Evolutionary conservation across 2,797 vertebrate species (phyloP), one percentile per base, ranked within the genome.

Genomic region (Tangara arthus): DNA sequence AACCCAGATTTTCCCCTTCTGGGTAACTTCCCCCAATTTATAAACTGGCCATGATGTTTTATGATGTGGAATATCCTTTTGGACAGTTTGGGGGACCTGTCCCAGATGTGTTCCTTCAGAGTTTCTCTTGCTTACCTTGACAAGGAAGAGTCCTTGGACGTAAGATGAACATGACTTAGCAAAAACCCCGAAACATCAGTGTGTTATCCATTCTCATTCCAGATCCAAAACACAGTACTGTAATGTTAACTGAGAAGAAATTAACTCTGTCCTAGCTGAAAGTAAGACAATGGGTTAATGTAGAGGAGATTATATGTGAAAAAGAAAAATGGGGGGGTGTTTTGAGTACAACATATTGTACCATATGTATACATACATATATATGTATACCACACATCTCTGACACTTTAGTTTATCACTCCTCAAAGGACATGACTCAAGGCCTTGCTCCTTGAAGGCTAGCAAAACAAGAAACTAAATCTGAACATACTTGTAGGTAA

Each of bases 391-490:
- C 19, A 84, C 8, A 32, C 0, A 30, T 68, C 64, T 64, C 34
- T 72, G 15, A 11, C 7, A 26, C 42, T 68, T 71, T 76, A 4
- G 7, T 22, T 6, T 20, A 13, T 37, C 8, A 30, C 15, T 82
- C 4, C 35, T 46, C 0, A 0, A 69, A 53, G 9, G 9, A 41
- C 6, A 9, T 52, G 19, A 39, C 37, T 69, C 1, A 0, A 47
- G 23, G 7, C 3, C 23, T 55, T 71, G n/a, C 6, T 85, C 5
- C 22, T 42, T 1, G 0, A 75, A 57, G 9, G 8, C 8, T 63
- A 70, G 9, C 5, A 52, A 71, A 75, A 52, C 5, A 55, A 21
- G 12, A 78, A 78, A 71, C 5, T 71, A 34, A 9, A 20, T 79
- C 28, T 39, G 34, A 84, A 81, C 41, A 63, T 35, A 42, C 30